A percentile compares a stretch with the other conserved stretches of the same genome.
phyloP scores from a whole-genome alignment of 2,113 vertebrate genomes.

The Rhinolophus ferrumequinum region DNA sequence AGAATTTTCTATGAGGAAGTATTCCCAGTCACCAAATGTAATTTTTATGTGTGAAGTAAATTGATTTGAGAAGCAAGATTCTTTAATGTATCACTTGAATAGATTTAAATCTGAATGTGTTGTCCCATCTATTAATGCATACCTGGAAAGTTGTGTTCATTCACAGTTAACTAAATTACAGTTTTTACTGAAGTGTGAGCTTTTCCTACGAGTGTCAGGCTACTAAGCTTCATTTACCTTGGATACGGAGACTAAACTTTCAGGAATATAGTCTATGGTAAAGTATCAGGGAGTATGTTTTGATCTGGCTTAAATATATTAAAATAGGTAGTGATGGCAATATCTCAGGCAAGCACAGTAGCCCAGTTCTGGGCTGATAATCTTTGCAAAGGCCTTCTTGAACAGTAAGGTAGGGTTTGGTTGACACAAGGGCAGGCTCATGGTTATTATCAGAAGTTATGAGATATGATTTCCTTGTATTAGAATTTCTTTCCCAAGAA shows the following conservation, averaged over 20 bases:
- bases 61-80: slow-evolving; percentile 14
- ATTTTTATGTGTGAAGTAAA: background rate
- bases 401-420: background rate
- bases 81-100: slow-evolving; percentile 18
- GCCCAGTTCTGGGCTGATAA: background rate
- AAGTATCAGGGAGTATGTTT: background rate
- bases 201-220: background rate
- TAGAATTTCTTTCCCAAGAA: background rate
- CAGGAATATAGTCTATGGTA: background rate
- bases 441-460: background rate
- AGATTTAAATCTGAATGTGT: background rate
- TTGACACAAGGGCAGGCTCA: background rate
- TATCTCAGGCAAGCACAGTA: background rate
- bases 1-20: background rate
- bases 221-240: background rate
- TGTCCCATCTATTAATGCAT: background rate
- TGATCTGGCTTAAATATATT: background rate
- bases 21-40: background rate
- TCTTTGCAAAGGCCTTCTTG: background rate
- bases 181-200: slow-evolving; percentile 10
- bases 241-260: background rate
- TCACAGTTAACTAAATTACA: background rate
- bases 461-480: background rate
- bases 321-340: background rate
- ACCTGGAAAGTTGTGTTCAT: slow-evolving; percentile 1